Evolutionary conservation across 2,888 invertebrate genomes (phyloP), one percentile per base, ranked within the genome.

Genomic region (Tenthredo livida): DNA sequence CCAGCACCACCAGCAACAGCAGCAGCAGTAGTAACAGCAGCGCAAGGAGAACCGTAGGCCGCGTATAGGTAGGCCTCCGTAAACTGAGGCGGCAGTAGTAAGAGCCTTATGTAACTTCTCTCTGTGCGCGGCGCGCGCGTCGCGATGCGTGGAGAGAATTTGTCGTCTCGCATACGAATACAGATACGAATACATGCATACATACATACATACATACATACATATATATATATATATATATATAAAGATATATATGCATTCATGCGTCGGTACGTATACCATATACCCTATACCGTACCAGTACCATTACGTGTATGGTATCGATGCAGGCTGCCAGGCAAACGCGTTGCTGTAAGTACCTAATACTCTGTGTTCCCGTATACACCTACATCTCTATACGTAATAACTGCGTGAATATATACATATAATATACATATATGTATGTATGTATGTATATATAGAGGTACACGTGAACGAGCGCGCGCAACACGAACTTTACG

Each of bases 61-160:
- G 80, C 67, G 67, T 17, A 54, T 87, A 88, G 87, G 87, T 54
- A 54, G 54, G 54, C 54, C 54, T n/a, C 87, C 87, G 89, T 73
- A 73, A 43, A 43, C 72, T 43, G 72, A 17, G 15, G 29, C 50
- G 33, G 72, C n/a, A 73, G 40, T 85, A 87, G 88, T 89, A 88
- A 88, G 85, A 87, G 84, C 86, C 88, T 91, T 91, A 91, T 58
- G 87, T 90, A 91, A 91, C 87, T 78, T 78, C 85, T 58, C 37
- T 50, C 80, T 58, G 25, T 15, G 29, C 58, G 54, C 33, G 37
- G 43, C 37, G 40, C 84, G 70, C 67, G 82, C 82, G 82, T 47
- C 58, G 72, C 85, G 85, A 61, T 83, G 82, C 75, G 72, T 72
- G 84, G 84, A 65, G 33, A 54, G 50, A 50, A 61, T 61, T 61